phyloP scores from a whole-genome alignment of 2,113 vertebrate species.

The Ictalurus furcatus region DNA sequence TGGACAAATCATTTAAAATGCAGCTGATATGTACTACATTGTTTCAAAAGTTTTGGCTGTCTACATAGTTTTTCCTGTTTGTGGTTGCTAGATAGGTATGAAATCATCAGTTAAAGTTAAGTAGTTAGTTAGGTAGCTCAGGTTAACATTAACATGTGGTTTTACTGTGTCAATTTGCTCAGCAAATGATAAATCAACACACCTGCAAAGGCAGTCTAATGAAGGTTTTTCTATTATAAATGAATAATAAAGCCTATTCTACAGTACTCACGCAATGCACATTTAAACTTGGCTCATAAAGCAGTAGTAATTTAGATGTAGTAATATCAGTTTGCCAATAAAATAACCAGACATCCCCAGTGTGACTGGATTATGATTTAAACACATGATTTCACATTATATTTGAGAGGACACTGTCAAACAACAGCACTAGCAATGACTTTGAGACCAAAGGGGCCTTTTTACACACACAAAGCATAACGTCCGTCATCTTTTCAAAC shows the following conservation, averaged over 20 bases:
- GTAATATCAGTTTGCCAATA: background rate
- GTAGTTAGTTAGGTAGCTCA: background rate
- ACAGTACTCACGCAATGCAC: background rate
- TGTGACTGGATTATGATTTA: background rate
- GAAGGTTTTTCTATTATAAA: background rate
- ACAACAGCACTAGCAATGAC: background rate
- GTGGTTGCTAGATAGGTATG: background rate
- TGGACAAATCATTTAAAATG: background rate
- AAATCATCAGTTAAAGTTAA: background rate
- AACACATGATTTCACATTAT: background rate
- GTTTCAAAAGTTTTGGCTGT: background rate
- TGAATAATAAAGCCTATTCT: background rate
- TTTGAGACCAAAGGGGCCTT: background rate
- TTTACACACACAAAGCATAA: background rate
- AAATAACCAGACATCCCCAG: background rate
- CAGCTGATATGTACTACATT: background rate
- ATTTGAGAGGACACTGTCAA: background rate
- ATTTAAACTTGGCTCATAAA: background rate
- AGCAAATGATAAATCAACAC: background rate
- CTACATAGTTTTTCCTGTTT: background rate
- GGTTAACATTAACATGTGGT: background rate
- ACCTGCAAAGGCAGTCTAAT: background rate
- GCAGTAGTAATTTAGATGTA: background rate
- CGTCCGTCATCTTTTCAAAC: background rate
- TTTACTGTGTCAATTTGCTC: background rate